Conservation (phyloP, 2,113 vertebrate genomes). For the Bos javanicus region DNA sequence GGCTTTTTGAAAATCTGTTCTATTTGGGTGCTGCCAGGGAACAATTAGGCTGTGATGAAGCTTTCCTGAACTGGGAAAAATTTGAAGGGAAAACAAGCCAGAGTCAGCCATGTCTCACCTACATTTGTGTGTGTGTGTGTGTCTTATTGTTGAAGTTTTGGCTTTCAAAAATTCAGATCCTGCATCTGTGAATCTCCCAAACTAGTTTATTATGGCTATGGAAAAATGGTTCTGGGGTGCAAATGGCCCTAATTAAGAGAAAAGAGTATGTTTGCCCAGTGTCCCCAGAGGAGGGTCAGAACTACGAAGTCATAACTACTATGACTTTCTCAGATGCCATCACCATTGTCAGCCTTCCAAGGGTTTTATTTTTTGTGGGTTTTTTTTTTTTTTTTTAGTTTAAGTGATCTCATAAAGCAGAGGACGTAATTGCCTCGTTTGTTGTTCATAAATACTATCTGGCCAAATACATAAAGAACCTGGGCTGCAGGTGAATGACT, state of each 20-base stretch:
- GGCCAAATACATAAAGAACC: not conserved
- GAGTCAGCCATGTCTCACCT: not conserved
- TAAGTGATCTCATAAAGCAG: not conserved
- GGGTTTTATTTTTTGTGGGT: not conserved
- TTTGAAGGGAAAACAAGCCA: not conserved
- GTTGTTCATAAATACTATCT: not conserved
- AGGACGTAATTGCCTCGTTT: not conserved
- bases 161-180: not conserved
- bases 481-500: constrained; percentile 13
- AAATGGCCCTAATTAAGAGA: not conserved
- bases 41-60: not conserved
- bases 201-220: not conserved
- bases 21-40: not conserved
- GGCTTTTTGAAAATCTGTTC: not conserved
- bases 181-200: not conserved
- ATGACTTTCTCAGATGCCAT: not conserved
- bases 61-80: not conserved
- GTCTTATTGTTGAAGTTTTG: constrained; percentile 2
- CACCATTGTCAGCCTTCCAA: not conserved
- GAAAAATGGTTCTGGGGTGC: not conserved
- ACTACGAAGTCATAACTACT: not conserved
- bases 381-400: not conserved
- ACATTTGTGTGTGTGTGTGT: not conserved
- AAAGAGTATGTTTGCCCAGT: not conserved
- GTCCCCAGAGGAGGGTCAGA: not conserved